Percentiles rank a stretch among this genome's conserved stretches.
phyloP scores from a whole-genome alignment of 2,113 vertebrate genomes.

The Toxotes jaculatrix region DNA sequence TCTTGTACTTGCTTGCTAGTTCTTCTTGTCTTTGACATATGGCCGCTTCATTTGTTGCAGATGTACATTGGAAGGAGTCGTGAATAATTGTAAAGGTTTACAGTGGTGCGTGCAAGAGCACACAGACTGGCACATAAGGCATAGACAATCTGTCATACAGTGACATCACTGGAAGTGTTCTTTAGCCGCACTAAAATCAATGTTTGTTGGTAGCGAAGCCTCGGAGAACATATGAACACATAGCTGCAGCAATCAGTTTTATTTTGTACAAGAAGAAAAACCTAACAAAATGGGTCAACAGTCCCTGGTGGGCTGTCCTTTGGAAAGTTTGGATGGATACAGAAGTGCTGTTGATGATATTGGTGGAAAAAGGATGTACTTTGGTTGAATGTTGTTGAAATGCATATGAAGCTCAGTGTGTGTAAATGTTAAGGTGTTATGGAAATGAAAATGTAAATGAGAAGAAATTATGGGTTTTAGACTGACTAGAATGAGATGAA shows the following conservation, averaged over 20 bases:
- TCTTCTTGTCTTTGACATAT: background rate
- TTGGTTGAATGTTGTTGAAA: background rate
- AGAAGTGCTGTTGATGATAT: background rate
- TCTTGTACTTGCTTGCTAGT: background rate
- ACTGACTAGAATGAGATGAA: background rate
- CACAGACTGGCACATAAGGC: background rate
- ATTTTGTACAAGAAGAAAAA: background rate
- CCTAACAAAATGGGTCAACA: background rate
- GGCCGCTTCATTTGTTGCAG: background rate
- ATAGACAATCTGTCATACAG: background rate
- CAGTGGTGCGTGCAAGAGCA: background rate
- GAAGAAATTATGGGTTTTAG: background rate
- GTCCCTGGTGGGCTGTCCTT: background rate
- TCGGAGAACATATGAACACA: background rate
- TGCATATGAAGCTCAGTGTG: background rate
- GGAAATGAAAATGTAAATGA: background rate
- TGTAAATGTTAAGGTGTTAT: background rate
- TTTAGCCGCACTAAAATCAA: background rate
- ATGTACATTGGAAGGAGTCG: background rate
- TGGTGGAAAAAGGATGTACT: background rate
- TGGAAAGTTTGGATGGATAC: background rate
- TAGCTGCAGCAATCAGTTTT: background rate
- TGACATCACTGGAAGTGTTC: background rate
- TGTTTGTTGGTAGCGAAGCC: background rate
- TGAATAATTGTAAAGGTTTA: too few species aligned